Evolutionary conservation across 2,888 invertebrate species (phyloP).

Genomic region (Bibio marci): DNA sequence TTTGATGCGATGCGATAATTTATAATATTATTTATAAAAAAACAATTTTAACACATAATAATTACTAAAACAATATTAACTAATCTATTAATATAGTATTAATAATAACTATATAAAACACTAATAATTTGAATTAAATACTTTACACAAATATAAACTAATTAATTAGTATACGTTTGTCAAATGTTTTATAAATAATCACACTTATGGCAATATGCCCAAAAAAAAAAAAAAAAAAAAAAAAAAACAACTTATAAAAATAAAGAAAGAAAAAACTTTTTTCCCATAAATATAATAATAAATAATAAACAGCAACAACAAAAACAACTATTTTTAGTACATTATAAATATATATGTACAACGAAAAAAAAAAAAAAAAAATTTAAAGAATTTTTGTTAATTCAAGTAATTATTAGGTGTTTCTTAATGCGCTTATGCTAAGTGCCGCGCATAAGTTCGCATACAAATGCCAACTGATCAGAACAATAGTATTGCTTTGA

Average conservation of each 20-base stretch:
- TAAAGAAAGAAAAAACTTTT: background rate
- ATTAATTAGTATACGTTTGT: slow-evolving; percentile 32
- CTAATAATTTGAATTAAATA: slow-evolving; percentile 14
- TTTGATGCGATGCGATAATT: background rate
- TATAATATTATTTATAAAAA: background rate
- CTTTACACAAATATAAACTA: slow-evolving; percentile 25
- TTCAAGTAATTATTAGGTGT: slow-evolving; percentile 11
- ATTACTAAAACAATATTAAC: slow-evolving; percentile 1
- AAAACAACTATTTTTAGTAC: no score
- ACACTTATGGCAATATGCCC: slow-evolving; percentile 1
- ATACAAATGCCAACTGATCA: slow-evolving; percentile 8
- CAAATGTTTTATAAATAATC: slow-evolving; percentile 21
- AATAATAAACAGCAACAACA: slow-evolving; percentile 6
- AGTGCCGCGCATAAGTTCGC: slow-evolving; percentile 11
- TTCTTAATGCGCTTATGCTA: slow-evolving; percentile 9
- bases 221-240: background rate
- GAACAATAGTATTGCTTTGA: background rate
- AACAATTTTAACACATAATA: background rate
- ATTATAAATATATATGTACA: background rate
- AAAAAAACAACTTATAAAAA: no score
- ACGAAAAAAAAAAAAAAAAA: background rate
- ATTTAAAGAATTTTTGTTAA: slow-evolving; percentile 9
- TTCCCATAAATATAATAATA: slow-evolving; percentile 5
- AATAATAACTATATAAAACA: slow-evolving; percentile 5
- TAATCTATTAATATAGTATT: background rate